Evolutionary conservation across 2,888 invertebrate species (phyloP).

Genomic region (Tetrapedia diversipes): DNA sequence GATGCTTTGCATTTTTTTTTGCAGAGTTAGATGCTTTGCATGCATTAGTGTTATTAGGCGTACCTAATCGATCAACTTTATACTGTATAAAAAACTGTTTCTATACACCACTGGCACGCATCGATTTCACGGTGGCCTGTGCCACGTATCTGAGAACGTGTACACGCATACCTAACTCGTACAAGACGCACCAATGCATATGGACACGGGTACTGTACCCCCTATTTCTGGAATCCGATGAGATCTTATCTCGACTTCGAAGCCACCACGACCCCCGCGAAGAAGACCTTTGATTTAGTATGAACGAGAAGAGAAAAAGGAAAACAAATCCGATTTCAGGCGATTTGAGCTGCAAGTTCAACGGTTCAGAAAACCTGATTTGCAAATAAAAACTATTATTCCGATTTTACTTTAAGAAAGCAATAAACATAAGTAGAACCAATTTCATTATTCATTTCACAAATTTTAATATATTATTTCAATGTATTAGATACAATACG

Average conservation of each 20-base stretch:
- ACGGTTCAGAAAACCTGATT: constrained; percentile 20
- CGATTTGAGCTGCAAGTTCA: constrained; percentile 6
- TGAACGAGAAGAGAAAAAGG: constrained; percentile 34
- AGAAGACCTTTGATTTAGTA: constrained; percentile 75
- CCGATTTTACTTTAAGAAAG: neutral
- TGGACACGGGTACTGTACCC: constrained; percentile 54
- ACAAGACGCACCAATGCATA: constrained; percentile 45
- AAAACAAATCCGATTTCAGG: constrained; percentile 29
- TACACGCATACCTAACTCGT: constrained; percentile 36
- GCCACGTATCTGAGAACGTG: constrained; percentile 40
- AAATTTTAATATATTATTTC: no score
- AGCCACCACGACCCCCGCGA: constrained; percentile 71
- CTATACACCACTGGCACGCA: constrained; percentile 35
- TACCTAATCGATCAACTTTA: neutral
- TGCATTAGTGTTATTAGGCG: no score
- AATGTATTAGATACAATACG: neutral
- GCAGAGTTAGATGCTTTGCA: no score
- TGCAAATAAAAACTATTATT: constrained; percentile 9
- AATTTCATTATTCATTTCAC: neutral
- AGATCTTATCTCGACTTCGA: constrained; percentile 71
- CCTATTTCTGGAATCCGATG: constrained; percentile 70
- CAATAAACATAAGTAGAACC: neutral
- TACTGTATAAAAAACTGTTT: constrained; percentile 19
- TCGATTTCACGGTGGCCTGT: constrained; percentile 57
- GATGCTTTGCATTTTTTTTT: no score